Percentiles rank a stretch among this genome's conserved stretches.
These are phyloP conservation scores for Muntiacus reevesi DNA, from an alignment of 2,113 vertebrate species.

Conservation along the genomic window DNA sequence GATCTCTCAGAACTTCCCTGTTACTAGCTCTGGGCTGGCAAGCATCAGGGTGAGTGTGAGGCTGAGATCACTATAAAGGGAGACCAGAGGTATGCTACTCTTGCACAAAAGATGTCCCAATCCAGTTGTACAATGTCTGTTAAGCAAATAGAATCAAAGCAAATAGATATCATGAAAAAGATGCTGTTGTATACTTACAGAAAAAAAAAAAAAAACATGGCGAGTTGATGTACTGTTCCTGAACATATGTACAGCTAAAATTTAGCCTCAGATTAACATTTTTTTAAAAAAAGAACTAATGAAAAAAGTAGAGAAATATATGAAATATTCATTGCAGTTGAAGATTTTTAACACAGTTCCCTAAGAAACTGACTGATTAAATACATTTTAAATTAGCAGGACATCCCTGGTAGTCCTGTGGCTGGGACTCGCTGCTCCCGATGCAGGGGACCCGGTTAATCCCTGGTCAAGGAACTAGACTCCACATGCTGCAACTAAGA, in stretches of 20 bases:
- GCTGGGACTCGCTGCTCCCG: fast-evolving
- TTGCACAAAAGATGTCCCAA: neutral
- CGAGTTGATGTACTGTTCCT: neutral
- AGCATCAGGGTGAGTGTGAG: neutral
- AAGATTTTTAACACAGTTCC: neutral
- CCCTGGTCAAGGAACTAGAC: neutral
- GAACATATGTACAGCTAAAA: neutral
- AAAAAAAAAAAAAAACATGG: neutral
- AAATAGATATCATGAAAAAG: neutral
- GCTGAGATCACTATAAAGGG: neutral
- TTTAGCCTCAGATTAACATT: neutral
- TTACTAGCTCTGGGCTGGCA: neutral
- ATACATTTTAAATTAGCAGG: neutral
- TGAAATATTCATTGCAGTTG: neutral
- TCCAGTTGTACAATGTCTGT: neutral
- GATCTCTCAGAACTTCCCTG: neutral
- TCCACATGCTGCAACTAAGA: neutral
- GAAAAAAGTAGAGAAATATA: neutral
- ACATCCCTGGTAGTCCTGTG: neutral
- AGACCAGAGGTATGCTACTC: no score
- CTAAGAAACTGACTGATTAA: neutral
- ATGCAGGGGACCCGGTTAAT: neutral
- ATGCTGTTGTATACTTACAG: neutral
- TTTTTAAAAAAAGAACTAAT: neutral
- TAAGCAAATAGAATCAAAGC: neutral